Base-by-base conservation (phyloP, 2,113 vertebrate genomes). In the Ptyas mucosa region DNA sequence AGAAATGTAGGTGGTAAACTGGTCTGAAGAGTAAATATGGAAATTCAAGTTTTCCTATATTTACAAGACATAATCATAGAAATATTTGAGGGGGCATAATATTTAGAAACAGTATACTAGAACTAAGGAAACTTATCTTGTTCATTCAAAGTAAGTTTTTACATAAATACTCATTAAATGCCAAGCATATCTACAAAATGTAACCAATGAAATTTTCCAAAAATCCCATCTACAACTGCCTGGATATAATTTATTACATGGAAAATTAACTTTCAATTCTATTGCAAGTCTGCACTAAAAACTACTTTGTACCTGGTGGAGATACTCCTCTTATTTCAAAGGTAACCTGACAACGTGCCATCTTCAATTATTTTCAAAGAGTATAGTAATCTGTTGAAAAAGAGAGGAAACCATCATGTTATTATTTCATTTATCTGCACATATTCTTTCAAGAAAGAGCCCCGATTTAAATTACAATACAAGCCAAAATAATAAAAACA, bases 281-380 rank as follows among this genome's bases (percentile, higher is more conserved):
- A 75, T 2, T n/a, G 57, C 0, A 88, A 91, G 26, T 90, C 92
- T 91, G 4, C 1, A 93, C 2, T 93, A 26, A 21, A n/a, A 57
- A 24, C 92, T 91, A 91, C 92, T 92, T 39, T 89, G 94, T 98
- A 99, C 99, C 99, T 98, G 98, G 97, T 69, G 96, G 96, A 81
- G 98, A 97, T n/a, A 97, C 94, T 96, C 98, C 99, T 97, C 97
- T 98, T 91, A 99, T 94, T 96, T 96, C 94, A 96, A 99, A 97
- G 69, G 98, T 98, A 93, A 99, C 98, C 95, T 97, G 97, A 96
- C 97, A 97, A 90, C 95, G 97, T 91, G 98, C 98, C 99, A 99
- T 99, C 87, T 51, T 97, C 97, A 94, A 91, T 95, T 92, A 0
- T 2, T 61, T 92, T 94, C 91, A 58, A 85, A 12, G 29, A n/a